Base-by-base conservation (phyloP, 1,140 invertebrate species). In the Pogonomyrmex californicus region DNA sequence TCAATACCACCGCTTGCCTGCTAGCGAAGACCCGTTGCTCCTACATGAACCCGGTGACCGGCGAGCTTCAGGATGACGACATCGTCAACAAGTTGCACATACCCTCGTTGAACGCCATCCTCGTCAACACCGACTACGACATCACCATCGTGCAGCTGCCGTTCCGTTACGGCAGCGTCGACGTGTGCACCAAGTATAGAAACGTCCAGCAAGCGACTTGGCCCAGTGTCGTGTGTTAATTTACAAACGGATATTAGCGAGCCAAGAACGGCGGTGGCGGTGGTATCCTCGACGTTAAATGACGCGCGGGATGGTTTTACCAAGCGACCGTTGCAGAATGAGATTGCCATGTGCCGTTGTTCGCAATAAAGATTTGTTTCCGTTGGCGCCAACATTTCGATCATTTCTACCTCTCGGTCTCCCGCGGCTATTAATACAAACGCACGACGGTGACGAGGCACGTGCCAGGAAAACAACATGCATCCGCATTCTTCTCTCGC, bases 101-200 rank as follows among this genome's bases (percentile, higher is more conserved):
- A 82, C 82, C 91, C 4, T 82, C 88, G 36, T 62, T 94, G 30
- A 94, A 94, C 71, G 93, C 93, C 0, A 63, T 94, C 38, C 82
- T 93, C 65, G 92, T 94, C 81, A 94, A 94, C 82, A 88, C 93
- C 0, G 86, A 94, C 47, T 94, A 94, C 66, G 91, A 94, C 63
- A 92, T 94, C 65, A 94, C 92, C 86, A 93, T 94, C 68, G 86
- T 94, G 4, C 92, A 93, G 38, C 38, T 94, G 54, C 94, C 94
- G n/a, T 93, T 92, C 58, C 88, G 89, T 56, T 78, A 88, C 51
- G 81, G 86, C 5, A 60, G 58, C 12, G 30, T 89, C 73, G 93
- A 94, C 68, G 90, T 92, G 49, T 94, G 94, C 77, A 85, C 92
- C 7, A 94, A 94, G 78, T 93, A 92, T 33, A 86, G 93, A 68